Evolutionary conservation across 2,113 vertebrate genomes (phyloP).

Genomic region (Ctenomys sociabilis): DNA sequence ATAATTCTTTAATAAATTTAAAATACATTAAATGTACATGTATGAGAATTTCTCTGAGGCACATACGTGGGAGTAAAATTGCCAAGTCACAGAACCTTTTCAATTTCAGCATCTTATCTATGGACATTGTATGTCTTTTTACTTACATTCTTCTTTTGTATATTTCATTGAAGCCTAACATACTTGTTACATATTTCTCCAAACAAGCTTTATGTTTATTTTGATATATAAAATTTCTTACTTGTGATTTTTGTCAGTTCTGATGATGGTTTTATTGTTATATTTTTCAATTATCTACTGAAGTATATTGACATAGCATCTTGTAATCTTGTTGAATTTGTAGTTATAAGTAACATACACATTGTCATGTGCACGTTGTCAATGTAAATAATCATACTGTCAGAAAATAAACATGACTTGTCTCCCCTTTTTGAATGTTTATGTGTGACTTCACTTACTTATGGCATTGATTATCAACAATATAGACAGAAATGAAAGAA

Average conservation of each 20-base stretch:
- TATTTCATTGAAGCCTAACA: background rate
- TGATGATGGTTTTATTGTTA: background rate
- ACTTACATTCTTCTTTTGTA: background rate
- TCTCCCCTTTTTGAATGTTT: background rate
- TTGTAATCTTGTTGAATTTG: conserved; percentile 2
- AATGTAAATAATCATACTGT: background rate
- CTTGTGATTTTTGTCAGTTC: background rate
- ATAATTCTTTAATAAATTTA: background rate
- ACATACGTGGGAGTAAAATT: background rate
- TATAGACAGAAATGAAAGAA: background rate
- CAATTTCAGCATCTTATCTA: background rate
- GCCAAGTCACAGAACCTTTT: background rate
- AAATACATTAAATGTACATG: background rate
- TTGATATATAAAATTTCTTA: conserved; percentile 2
- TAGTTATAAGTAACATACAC: background rate
- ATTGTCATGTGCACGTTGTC: background rate
- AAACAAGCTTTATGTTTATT: background rate
- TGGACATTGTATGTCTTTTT: background rate
- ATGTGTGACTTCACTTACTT: background rate
- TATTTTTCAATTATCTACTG: conserved; percentile 21
- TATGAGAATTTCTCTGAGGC: background rate
- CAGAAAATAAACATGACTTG: background rate
- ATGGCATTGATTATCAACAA: background rate
- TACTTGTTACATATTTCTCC: background rate
- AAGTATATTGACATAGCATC: background rate